These are phyloP conservation scores for Bombus ignitus DNA, from an alignment of 1,140 invertebrate genomes.

Conservation along the genomic window DNA sequence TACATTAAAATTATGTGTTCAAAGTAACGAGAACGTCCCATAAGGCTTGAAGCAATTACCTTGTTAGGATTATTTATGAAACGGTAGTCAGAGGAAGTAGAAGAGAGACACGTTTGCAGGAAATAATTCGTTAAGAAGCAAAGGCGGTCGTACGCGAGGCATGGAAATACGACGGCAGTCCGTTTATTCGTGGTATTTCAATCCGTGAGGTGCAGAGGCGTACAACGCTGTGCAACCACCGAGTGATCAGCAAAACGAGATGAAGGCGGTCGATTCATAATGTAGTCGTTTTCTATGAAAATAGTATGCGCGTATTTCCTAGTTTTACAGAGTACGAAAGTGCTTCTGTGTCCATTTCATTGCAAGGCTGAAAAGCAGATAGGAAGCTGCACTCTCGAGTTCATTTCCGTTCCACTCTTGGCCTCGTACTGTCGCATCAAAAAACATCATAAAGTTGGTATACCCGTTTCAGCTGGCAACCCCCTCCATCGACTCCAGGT, in stretches of 20 bases:
- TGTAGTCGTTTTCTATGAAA: slow-evolving; percentile 55
- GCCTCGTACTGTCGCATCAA: slow-evolving; percentile 65
- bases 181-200: slow-evolving; percentile 41
- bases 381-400: slow-evolving; percentile 67
- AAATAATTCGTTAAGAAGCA: slow-evolving; percentile 19
- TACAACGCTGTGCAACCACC: slow-evolving; percentile 19
- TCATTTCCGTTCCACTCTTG: slow-evolving; percentile 67
- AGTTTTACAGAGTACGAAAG: slow-evolving; percentile 55
- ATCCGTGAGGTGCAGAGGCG: slow-evolving; percentile 27
- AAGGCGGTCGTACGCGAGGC: no score
- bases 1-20: background rate
- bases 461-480: slow-evolving; percentile 17
- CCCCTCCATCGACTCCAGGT: slow-evolving; percentile 22
- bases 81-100: background rate
- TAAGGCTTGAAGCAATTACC: background rate
- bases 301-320: slow-evolving; percentile 57
- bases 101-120: background rate
- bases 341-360: slow-evolving; percentile 64
- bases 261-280: slow-evolving; percentile 61
- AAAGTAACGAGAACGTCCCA: background rate
- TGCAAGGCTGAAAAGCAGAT: slow-evolving; percentile 64
- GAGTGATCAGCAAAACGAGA: slow-evolving; percentile 55
- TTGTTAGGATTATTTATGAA: slow-evolving; percentile 9
- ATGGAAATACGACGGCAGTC: background rate
- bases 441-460: slow-evolving; percentile 71